Evolutionary conservation across 2,888 invertebrate genomes (phyloP), one percentile per base, ranked within the genome.

Genomic region (Chironomus riparius): DNA sequence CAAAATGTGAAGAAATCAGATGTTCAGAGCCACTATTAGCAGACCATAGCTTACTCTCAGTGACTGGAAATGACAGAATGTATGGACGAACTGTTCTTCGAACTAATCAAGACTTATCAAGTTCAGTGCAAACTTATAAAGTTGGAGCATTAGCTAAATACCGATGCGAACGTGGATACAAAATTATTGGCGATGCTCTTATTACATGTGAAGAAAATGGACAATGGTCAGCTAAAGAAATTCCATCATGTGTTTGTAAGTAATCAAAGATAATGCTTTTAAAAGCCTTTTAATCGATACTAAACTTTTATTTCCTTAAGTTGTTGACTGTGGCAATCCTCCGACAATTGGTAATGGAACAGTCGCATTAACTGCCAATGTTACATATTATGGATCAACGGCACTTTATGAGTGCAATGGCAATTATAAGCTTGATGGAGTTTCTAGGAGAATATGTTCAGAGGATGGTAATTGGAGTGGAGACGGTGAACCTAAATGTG

Each of bases 1-100:
- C 95, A 0, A 90, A 91, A 85, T 96, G 96, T 82, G 94, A 95
- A 90, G 95, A 95, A 86, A 93, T 95, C 78, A 89, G 95, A 75
- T 96, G 96, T 80, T 87, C 91, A 0, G 94, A 94, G 80, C 95
- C 96, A 0, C 85, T 90, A 2, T 85, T 94, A 38, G 92, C 95
- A 0, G 90, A 92, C 38, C 94, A 95, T 82, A 92, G 94, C 78
- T 92, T 95, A 22, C 87, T 95, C 0, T 94, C 95, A 0, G 93
- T 95, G 47, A 94, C 95, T 0, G 94, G 94, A 73, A 96, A 95
- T 81, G 96, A 96, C 82, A 87, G 96, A 72, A 92, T 92, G 88
- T 94, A 94, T 81, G 94, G 94, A 0, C 87, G 94, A 28, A 94
- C 94, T 0, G 84, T 94, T 18, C 91, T 94, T 78, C 86, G 92